Evolutionary conservation across 2,113 vertebrate species (phyloP).

Genomic region (Rhodinocichla rosea): DNA sequence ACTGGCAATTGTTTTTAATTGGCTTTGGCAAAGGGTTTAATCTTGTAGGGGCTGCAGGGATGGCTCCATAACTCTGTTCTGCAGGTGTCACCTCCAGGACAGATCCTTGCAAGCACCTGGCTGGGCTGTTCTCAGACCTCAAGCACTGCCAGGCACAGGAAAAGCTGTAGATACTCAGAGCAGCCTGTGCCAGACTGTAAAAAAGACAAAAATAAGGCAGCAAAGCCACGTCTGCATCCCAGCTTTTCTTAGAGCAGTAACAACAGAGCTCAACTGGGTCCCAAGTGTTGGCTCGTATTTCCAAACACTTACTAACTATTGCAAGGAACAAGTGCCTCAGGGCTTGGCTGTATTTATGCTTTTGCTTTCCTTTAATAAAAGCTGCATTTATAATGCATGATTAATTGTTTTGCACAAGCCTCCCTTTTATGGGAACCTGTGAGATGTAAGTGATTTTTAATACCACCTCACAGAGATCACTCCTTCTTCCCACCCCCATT

Average conservation of each 20-base stretch:
- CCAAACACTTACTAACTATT: conserved; percentile 46
- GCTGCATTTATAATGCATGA: conserved; percentile 50
- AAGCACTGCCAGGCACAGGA: background rate
- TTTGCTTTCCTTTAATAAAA: conserved; percentile 56
- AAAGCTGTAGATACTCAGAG: background rate
- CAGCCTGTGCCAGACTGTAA: background rate
- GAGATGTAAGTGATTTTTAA: conserved; percentile 74
- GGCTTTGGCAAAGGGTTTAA: background rate
- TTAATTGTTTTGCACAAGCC: conserved; percentile 69
- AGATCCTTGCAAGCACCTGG: background rate
- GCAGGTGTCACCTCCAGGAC: background rate
- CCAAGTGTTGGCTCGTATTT: conserved; percentile 12
- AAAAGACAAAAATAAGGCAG: background rate
- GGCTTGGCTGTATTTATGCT: conserved; percentile 34
- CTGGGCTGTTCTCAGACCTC: background rate
- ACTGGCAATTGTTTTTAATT: background rate
- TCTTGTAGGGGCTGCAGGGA: background rate
- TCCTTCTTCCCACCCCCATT: conserved; percentile 43
- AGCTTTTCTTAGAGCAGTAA: background rate
- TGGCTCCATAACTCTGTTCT: background rate
- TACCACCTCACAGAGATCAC: conserved; percentile 55
- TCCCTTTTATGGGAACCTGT: conserved; percentile 53
- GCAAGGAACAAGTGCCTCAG: conserved; percentile 8
- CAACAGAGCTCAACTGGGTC: conserved; percentile 10
- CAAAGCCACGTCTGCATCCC: background rate